Evolutionary conservation across 2,888 invertebrate species (phyloP), one percentile per base, ranked within the genome.

Genomic region (Dermolepida albohirtum): DNA sequence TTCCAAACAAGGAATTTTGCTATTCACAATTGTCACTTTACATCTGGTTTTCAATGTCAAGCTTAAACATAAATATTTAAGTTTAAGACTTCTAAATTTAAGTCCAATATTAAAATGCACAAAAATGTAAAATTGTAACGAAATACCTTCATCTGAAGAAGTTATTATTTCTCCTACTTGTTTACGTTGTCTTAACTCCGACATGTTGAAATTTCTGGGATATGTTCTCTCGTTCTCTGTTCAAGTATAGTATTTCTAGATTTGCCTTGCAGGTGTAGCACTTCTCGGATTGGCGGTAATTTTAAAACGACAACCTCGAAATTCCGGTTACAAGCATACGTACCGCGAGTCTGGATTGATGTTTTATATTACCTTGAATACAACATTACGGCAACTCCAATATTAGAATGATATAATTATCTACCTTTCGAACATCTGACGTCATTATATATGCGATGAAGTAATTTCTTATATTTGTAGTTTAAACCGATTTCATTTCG

Each of bases 111-210:
- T 54, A 52, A 51, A 34, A 41, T 17, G 1, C 52, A 52, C 51
- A 43, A 11, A 44, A 41, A 2, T 52, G 4, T 14, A n/a, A 16
- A 22, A 51, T 64, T 52, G 12, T 29, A 50, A 43, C 52, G 14
- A 44, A 51, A 63, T 67, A 75, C 76, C 75, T 73, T 75, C 72
- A 54, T 68, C 70, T 69, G 80, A 80, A 70, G 81, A 80, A 78
- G 79, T 80, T 78, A 80, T 73, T 75, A 75, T 67, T 74, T 75
- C 72, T 75, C 78, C 79, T 78, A 81, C 80, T 79, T 85, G 85
- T 86, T 86, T 86, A 84, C 85, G 85, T 85, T 85, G 83, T 78
- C 80, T 82, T 77, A 74, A 74, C 75, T 82, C 84, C 74, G 85
- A 84, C 85, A 85, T 85, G 77, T 83, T 84, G 81, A 69, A 66